Base-by-base conservation (phyloP, 2,888 invertebrate species). In the Zonitis immaculata region DNA sequence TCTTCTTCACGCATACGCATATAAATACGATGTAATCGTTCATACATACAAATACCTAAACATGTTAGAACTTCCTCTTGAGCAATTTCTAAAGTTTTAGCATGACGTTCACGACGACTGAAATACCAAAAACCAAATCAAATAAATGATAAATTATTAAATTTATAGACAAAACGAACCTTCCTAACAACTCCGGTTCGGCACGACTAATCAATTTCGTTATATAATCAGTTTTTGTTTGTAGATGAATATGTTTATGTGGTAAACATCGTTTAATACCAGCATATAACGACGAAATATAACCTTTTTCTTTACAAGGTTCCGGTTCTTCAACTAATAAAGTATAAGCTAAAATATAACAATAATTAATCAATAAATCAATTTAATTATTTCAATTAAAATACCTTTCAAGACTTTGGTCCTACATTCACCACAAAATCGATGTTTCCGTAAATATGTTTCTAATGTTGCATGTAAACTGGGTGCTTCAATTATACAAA, bases 41-140 rank as follows among this genome's bases (percentile, higher is more conserved):
- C 94, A 73, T 93, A 93, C 68, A 95, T 86, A 75, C 94, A 93
- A 74, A 95, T 89, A 9, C 95, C 95, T 55, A 96, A 83, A 74
- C 95, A 96, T 8, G 94, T 95, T 60, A 96, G 80, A 51, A 96
- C 95, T 79, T 96, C 95, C 77, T 95, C 95, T 77, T 96, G 95
- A 64, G 95, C 95, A 61, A 95, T 93, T 79, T 95, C 95, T 66
- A 96, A 77, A n/a, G 95, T 95, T 78, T 95, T 95, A 6, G 95
- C 95, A 74, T 96, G 95, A 51, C 95, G 82, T 75, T 95, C 95
- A 57, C 95, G 82, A 63, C 89, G 85, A 71, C 89, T 88, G 26
- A 8, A 20, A 16, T 9, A 57, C 9, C 12, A 32, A 26, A 30
- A 22, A 18, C 1, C 7, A 39, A 20, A 18, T 35, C 2, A 32